Conservation (phyloP, 2,797 vertebrate genomes). For the Pipistrellus pipistrellus region DNA sequence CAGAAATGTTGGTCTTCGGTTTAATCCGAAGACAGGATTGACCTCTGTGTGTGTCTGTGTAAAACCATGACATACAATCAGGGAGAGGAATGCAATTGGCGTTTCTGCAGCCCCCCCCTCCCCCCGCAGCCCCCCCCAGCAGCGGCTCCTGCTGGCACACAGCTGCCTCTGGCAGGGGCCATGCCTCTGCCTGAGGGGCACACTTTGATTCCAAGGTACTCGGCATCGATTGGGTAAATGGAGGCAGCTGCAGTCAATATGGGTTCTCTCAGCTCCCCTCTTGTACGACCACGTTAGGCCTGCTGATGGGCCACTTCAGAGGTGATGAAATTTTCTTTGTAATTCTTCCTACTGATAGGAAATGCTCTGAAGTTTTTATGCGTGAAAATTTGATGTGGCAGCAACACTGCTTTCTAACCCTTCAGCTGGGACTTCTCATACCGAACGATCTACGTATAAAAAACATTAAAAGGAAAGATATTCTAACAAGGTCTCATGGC, state of each 20-base stretch:
- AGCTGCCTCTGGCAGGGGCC: not conserved
- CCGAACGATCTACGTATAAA: conserved; percentile 26
- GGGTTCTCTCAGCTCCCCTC: not conserved
- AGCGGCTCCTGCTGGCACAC: not conserved
- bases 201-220: not conserved
- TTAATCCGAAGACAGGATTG: conserved; percentile 18
- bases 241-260: not conserved
- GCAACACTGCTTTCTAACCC: conserved; percentile 30
- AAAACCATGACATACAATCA: not conserved
- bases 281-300: not conserved
- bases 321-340: not conserved
- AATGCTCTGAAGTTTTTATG: conserved; percentile 43
- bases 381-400: conserved; percentile 48
- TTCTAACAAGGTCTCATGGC: conserved; percentile 9
- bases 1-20: not conserved
- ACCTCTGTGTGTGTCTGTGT: not conserved
- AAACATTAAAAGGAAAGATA: conserved; percentile 55
- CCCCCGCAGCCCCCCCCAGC: too few species aligned
- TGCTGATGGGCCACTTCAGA: conserved; percentile 19
- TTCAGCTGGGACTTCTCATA: conserved; percentile 32
- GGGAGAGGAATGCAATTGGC: not conserved
- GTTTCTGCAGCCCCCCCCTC: not conserved
- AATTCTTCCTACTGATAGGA: conserved; percentile 15
- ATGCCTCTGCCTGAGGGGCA: not conserved
- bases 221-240: not conserved